Conservation (phyloP, 2,113 vertebrate genomes). For the Podocnemis expansa region DNA sequence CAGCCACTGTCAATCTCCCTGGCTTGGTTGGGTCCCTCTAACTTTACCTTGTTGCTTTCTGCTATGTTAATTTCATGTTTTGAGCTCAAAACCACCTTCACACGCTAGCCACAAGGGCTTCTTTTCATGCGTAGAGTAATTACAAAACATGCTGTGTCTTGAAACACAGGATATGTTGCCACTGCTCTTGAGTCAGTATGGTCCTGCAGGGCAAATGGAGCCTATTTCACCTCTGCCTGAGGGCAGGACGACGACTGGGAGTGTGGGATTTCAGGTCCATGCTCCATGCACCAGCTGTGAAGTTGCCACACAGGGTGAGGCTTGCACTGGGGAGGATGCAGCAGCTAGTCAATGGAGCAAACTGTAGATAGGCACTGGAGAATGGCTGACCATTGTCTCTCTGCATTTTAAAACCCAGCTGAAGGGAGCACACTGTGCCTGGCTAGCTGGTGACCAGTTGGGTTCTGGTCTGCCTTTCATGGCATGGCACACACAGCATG, state of each 20-base stretch:
- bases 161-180: not conserved
- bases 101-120: not conserved
- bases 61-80: not conserved
- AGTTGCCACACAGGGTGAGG: not conserved
- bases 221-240: not conserved
- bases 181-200: not conserved
- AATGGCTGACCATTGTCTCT: not conserved
- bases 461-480: not conserved
- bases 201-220: no score
- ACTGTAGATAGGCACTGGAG: not conserved
- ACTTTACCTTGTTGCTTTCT: not conserved
- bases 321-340: rapidly evolving
- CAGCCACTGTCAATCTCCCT: not conserved
- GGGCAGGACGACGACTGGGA: not conserved
- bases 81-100: not conserved
- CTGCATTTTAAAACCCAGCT: not conserved
- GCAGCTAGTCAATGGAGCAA: not conserved
- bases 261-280: not conserved
- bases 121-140: not conserved
- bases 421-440: not conserved
- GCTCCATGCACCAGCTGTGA: not conserved
- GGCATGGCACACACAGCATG: not conserved
- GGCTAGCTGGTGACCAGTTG: not conserved
- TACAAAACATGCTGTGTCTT: not conserved
- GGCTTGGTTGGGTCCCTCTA: not conserved